Percentiles rank a stretch among this genome's conserved stretches.
These are phyloP conservation scores for Xenopus petersii DNA, from an alignment of 2,797 vertebrate species.

Conservation along the genomic window DNA sequence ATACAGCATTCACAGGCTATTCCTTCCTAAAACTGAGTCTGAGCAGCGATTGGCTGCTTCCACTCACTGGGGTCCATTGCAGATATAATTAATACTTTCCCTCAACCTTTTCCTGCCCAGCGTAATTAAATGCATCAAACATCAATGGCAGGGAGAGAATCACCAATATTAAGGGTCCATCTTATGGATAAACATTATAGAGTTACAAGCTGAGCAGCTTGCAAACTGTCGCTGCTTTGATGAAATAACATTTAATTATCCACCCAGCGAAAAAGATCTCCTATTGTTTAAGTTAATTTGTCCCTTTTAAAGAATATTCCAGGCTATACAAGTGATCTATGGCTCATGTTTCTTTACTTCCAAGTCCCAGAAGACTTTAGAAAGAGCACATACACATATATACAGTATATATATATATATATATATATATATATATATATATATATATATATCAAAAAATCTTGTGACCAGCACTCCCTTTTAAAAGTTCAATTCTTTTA, in stretches of 20 bases:
- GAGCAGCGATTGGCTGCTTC: conserved; percentile 57
- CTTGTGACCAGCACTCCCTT: no score
- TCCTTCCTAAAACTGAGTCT: conserved; percentile 43
- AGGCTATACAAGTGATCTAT: conserved; percentile 65
- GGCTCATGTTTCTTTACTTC: conserved; percentile 66
- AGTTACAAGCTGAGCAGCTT: conserved; percentile 88
- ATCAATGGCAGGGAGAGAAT: conserved; percentile 67
- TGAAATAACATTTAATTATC: conserved; percentile 85
- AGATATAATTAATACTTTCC: conserved; percentile 79
- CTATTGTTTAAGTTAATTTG: conserved; percentile 81
- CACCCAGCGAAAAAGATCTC: conserved; percentile 77
- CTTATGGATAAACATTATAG: conserved; percentile 81
- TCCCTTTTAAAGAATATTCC: conserved; percentile 74
- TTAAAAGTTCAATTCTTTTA: no score
- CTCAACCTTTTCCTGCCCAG: conserved; percentile 51
- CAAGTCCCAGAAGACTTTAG: not conserved
- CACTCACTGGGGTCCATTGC: conserved; percentile 67
- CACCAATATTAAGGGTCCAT: conserved; percentile 65
- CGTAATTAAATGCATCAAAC: conserved; percentile 76
- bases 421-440: no score
- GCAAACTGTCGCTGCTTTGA: conserved; percentile 85
- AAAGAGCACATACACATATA: no score
- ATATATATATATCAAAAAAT: no score
- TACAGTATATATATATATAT: no score
- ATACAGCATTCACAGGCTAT: conserved; percentile 42